These are phyloP conservation scores for Drosophila insularis DNA, from an alignment of 1,140 invertebrate species.

Conservation along the genomic window DNA sequence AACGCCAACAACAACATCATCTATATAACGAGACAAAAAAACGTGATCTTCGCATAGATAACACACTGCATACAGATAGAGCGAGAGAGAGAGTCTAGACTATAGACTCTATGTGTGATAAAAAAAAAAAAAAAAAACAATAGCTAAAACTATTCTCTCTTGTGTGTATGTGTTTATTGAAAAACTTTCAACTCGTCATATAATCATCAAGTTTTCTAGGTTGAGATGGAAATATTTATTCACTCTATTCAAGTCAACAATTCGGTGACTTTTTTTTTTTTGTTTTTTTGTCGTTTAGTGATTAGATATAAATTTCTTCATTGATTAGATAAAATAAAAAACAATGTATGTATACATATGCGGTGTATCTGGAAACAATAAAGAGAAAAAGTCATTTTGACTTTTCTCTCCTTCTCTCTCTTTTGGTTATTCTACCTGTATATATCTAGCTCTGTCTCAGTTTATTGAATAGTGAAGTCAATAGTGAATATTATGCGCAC, in stretches of 20 bases:
- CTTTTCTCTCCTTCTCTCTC: constrained; percentile 12
- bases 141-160: not conserved
- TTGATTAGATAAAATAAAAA: constrained; percentile 77
- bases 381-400: constrained; percentile 15
- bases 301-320: constrained; percentile 79
- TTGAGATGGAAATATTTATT: constrained; percentile 8
- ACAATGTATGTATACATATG: constrained; percentile 12
- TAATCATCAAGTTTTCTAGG: constrained; percentile 43
- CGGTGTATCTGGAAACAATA: constrained; percentile 13
- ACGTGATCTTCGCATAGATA: constrained; percentile 12
- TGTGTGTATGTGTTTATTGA: not conserved
- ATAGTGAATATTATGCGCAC: constrained; percentile 68
- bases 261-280: constrained; percentile 21
- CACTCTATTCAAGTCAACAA: no score
- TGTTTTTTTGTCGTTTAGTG: constrained; percentile 48
- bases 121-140: not conserved
- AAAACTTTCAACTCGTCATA: constrained; percentile 28
- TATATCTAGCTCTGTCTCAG: constrained; percentile 7
- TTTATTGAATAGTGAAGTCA: constrained; percentile 38
- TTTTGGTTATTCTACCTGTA: not conserved
- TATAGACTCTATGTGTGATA: not conserved
- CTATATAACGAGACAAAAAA: constrained; percentile 10
- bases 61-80: not conserved
- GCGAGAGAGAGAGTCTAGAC: not conserved
- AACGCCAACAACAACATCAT: not conserved